Percentiles rank a stretch among this genome's conserved stretches.
These are phyloP conservation scores for Ictalurus punctatus DNA, from an alignment of 2,113 vertebrate species.

Conservation along the genomic window DNA sequence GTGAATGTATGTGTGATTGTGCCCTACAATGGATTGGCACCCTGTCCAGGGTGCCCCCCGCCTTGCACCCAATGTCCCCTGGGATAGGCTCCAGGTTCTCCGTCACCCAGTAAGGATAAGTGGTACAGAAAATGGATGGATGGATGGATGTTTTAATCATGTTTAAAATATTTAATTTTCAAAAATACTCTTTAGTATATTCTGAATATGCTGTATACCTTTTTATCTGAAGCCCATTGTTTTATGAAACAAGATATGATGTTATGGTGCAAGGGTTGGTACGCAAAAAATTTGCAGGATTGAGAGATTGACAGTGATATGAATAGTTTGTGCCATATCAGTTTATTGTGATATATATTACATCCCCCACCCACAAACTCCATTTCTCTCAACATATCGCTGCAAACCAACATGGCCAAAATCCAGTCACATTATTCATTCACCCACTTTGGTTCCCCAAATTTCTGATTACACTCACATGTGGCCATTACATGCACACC, in stretches of 20 bases:
- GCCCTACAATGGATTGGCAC: no score
- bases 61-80: no score
- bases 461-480: no score
- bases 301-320: background rate
- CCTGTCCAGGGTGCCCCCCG: no score
- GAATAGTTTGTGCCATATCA: background rate
- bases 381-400: no score
- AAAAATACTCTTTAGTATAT: background rate
- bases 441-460: background rate
- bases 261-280: background rate
- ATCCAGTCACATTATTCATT: background rate
- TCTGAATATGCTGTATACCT: background rate
- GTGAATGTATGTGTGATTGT: no score
- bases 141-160: background rate
- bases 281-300: background rate
- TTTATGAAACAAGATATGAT: background rate
- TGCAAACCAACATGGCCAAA: no score
- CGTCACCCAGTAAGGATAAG: no score
- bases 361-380: no score
- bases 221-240: background rate
- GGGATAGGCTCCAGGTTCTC: no score
- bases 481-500: background rate
- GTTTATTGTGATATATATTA: background rate
- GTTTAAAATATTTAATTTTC: background rate
- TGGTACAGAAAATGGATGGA: no score